Conservation (phyloP, 2,888 invertebrate species). For the Opisthograptis luteolata region DNA sequence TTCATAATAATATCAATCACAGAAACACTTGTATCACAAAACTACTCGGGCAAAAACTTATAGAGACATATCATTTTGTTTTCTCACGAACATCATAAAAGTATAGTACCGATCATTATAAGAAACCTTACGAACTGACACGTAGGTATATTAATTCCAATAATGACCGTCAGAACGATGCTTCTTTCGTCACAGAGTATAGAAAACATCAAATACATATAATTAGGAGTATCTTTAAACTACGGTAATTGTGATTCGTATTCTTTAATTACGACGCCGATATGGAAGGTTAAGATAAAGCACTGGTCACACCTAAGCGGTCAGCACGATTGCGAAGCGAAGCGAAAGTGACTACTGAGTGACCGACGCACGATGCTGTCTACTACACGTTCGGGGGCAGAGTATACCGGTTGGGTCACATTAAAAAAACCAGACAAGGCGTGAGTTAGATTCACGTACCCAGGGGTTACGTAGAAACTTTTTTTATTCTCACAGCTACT, state of each 20-base stretch:
- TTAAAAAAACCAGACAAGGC: too few relatives aligned
- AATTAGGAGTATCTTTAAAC: constrained; percentile 81
- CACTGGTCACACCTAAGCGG: constrained; percentile 10
- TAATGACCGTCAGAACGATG: constrained; percentile 77
- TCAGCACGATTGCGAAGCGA: constrained; percentile 19
- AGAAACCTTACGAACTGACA: constrained; percentile 79
- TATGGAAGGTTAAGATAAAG: constrained; percentile 57
- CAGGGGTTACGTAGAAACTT: too few relatives aligned
- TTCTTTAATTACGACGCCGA: constrained; percentile 80
- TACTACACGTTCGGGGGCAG: not conserved
- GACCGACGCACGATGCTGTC: not conserved
- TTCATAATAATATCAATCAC: constrained; percentile 60
- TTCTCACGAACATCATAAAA: constrained; percentile 80
- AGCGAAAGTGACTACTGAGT: not conserved
- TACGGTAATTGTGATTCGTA: constrained; percentile 79
- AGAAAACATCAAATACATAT: constrained; percentile 82
- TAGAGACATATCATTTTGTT: constrained; percentile 75
- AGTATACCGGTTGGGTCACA: too few relatives aligned
- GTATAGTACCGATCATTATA: constrained; percentile 72
- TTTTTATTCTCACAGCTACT: too few relatives aligned
- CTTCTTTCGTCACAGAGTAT: constrained; percentile 80
- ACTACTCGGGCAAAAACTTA: constrained; percentile 61
- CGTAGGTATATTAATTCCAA: constrained; percentile 83
- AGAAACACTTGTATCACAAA: constrained; percentile 30
- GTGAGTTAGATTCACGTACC: too few relatives aligned